These are phyloP conservation scores for Blomia tropicalis DNA, from an alignment of 2,888 invertebrate genomes.

Conservation along the genomic window DNA sequence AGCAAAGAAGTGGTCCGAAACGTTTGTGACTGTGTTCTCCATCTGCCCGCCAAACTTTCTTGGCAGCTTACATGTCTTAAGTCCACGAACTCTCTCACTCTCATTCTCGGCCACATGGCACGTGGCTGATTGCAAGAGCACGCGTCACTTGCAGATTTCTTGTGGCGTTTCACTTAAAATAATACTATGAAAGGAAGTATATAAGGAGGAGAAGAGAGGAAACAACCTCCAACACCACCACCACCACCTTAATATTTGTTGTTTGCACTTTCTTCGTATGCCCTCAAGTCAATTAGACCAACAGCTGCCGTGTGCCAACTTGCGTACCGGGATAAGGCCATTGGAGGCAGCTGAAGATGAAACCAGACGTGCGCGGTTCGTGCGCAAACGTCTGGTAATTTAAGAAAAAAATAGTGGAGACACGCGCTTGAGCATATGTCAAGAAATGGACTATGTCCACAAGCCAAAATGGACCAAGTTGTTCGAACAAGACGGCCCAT, in stretches of 20 bases:
- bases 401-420: neutral
- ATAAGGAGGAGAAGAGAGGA: too few relatives aligned
- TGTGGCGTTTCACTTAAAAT: neutral
- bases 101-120: slow-evolving; percentile 9
- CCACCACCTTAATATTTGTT: slow-evolving; percentile 8
- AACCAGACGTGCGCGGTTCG: slow-evolving; percentile 14
- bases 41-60: slow-evolving; percentile 14
- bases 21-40: neutral
- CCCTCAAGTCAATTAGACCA: slow-evolving; percentile 12
- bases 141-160: slow-evolving; percentile 11
- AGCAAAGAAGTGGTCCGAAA: neutral
- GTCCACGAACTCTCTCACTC: neutral
- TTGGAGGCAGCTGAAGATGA: slow-evolving; percentile 11
- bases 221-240: too few relatives aligned
- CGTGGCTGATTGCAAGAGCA: slow-evolving; percentile 10
- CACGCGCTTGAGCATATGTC: slow-evolving; percentile 9
- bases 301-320: neutral
- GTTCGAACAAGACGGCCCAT: neutral
- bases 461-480: neutral
- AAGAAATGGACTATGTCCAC: neutral
- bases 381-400: slow-evolving; percentile 5
- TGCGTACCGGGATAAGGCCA: neutral
- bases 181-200: too few relatives aligned
- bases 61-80: neutral
- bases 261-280: slow-evolving; percentile 13